Evolutionary conservation across 2,797 vertebrate genomes (phyloP), one percentile per base, ranked within the genome.

Genomic region (Danio tinwini): DNA sequence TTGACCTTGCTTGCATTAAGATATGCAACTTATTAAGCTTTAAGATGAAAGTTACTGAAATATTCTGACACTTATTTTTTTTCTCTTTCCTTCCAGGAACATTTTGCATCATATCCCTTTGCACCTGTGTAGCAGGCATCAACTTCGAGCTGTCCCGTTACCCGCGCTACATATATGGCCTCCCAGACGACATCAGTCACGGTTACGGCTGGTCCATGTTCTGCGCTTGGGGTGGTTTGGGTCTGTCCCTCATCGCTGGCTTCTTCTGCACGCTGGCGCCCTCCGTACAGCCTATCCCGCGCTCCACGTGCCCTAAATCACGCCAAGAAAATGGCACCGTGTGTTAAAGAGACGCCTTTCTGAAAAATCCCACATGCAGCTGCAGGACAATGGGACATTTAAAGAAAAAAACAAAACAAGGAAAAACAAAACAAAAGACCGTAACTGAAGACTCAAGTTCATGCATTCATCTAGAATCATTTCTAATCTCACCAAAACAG

Each of bases 181-280:
- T 99, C 64, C 97, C 97, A 0, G 97, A 99, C 0, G 98, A 99
- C 93, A 98, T 99, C 88, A 97, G 96, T 91, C 98, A 99, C 0
- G 98, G 98, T 86, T 99, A 99, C 13, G 98, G 98, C 90, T 99
- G 97, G 98, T 99, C 97, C 85, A 99, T 99, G 98, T 99, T 99
- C 93, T 99, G 97, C 85, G 98, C 98, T 0, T 99, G 98, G 98
- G 98, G 97, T 1, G 98, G 98, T 81, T 94, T 99, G 68, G 98
- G 98, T 87, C 96, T 99, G 87, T 98, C 98, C 9, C 96, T 99
- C 49, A 99, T 99, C 83, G 96, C 98, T 17, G 98, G 98, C 81
- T 99, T 99, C 95, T 99, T 99, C 95, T 99, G 98, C 94, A 99
- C 98, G 64, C 94, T 99, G 94, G 98, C 98, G 74, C 98, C 98